Evolutionary conservation across 2,797 vertebrate genomes (phyloP).

Genomic region (Sebastes oblongus): DNA sequence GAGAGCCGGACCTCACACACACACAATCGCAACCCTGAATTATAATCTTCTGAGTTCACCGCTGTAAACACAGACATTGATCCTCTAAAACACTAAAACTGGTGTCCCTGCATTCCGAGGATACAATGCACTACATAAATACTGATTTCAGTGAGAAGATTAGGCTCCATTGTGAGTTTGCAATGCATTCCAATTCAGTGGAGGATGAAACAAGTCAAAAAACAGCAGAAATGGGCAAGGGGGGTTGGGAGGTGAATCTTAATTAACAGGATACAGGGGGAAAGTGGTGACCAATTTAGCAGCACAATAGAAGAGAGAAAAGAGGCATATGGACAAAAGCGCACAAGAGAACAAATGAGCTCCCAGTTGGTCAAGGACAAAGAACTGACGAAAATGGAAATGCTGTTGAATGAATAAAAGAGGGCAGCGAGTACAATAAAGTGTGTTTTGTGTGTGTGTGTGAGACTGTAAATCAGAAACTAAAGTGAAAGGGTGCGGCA

Average conservation of each 20-base stretch:
- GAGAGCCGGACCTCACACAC: conserved; percentile 50
- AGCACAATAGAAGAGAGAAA: conserved; percentile 19
- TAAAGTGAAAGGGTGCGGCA: background rate
- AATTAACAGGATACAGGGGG: conserved; percentile 1
- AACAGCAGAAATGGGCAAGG: background rate
- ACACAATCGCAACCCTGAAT: conserved; percentile 20
- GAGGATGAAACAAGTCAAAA: background rate
- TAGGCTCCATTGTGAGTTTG: background rate
- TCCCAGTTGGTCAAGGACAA: conserved; percentile 32
- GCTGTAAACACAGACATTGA: conserved; percentile 48
- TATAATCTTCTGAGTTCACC: conserved; percentile 35
- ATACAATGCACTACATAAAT: conserved; percentile 22
- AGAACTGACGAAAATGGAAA: conserved; percentile 16
- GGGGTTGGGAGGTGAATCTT: accelerated
- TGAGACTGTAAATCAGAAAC: background rate
- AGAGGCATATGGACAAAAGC: conserved; percentile 35
- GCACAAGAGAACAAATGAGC: conserved; percentile 26
- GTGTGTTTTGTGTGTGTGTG: background rate
- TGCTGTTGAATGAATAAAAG: background rate
- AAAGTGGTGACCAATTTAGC: background rate
- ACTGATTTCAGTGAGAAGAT: background rate
- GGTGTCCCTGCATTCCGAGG: conserved; percentile 46
- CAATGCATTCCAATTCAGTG: background rate
- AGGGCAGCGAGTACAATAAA: background rate
- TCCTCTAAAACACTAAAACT: conserved; percentile 33